Evolutionary conservation across 2,113 vertebrate genomes (phyloP), one percentile per base, ranked within the genome.

Genomic region (Nerophis lumbriciformis): DNA sequence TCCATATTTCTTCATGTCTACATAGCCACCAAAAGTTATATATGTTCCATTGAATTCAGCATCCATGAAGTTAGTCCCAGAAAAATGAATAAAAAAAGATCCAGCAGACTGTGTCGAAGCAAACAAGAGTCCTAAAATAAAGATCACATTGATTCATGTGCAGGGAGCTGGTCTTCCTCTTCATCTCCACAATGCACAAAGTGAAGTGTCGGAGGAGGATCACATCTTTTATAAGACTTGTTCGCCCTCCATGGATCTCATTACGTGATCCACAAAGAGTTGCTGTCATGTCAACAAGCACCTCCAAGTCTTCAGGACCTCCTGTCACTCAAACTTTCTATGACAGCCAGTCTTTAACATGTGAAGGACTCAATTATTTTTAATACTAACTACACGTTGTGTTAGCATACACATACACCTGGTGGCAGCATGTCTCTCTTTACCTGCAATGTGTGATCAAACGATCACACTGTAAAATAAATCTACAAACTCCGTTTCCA

Each of bases 1-100:
- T 53, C 57, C 42, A 39, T 68, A 74, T 15, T 38, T 76, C 13
- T 54, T 14, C 11, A 78, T 8, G 0, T 65, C 68, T 0, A 60
- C 42, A 45, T 66, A 59, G 2, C 75, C 66, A 9, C 5, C n/a
- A 6, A 66, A 9, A 47, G 48, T 66, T 16, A 66, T n/a, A 59
- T 52, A 47, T 52, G 55, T 59, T 47, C 44, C 13, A 51, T 58
- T 58, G 15, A 42, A 6, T 42, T 48, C 47, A 49, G 8, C 36
- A 42, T 10, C 39, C 63, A 65, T 50, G 48, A 21, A 53, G 11
- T 8, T 16, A 6, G 11, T 63, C 39, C 10, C 59, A 50, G 16
- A 50, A 16, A 15, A 50, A 50, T 16, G 14, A 50, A 19, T 19
- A 19, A 19, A 19, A 19, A 19, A 19, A 19, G 19, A 15, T 16